Evolutionary conservation across 37 sponge, comb jelly and placozoan species (phyloP), one percentile per base, ranked within the genome.

Genomic region (Haliclona indistincta): DNA sequence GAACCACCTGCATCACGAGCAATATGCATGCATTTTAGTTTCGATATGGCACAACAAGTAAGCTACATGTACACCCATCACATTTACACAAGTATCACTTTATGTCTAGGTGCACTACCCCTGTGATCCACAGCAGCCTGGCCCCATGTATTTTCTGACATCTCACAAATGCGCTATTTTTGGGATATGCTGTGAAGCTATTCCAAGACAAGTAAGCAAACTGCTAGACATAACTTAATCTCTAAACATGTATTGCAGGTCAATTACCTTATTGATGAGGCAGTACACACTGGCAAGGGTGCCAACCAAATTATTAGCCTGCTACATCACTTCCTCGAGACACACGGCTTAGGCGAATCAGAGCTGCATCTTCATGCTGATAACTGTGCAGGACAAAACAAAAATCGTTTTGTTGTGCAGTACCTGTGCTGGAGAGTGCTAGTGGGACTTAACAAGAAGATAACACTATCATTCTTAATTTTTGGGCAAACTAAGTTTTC

Each of bases 81-180:
- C 51, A 47, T 47, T 17, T 15, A 47, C 51, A 47, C 10, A 10
- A 17, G 15, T 47, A 47, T 15, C 15, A 17, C 10, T 47, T 47
- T 17, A 47, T 17, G 15, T 47, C 10, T 47, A 47, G 51, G 51
- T 47, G 51, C 87, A 86, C 64, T 86, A 69, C 53, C 87, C 81
- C 19, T 68, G 30, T 2, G 71, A 86, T 40, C 81, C 87, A 1
- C 53, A 52, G 7, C 87, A 79, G 55, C 87, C 87, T 36, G 88
- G 88, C 0, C 88, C 88, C 23, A 75, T 87, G n/a, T 87, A 87
- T 40, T 87, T 87, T 47, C 10, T 76, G 20, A 87, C 88, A n/a
- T 76, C 81, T 1, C 37, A 71, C 6, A 87, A 81, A 68, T 80
- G 88, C 45, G 70, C 76, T 8, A 47, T 87, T 1, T 87, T 87